phyloP scores from a whole-genome alignment of 2,113 vertebrate genomes.

The Barbus barbus region DNA sequence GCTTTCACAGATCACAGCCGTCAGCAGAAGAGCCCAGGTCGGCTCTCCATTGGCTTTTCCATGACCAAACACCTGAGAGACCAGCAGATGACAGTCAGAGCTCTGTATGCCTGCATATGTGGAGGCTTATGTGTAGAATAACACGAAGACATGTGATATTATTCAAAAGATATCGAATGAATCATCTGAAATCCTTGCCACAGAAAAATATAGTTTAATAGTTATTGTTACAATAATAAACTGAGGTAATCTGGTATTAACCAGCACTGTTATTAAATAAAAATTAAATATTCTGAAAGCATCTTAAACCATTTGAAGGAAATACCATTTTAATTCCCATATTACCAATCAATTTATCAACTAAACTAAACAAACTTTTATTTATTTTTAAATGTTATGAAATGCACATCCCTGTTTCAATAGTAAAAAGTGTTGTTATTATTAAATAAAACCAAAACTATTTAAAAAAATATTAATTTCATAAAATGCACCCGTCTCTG shows the following conservation, averaged over 20 bases:
- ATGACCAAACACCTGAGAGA: slow-evolving; percentile 87
- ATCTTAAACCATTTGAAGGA: not conserved
- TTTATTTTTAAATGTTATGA: too few species aligned
- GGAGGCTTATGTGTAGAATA: not conserved
- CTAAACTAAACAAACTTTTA: too few species aligned
- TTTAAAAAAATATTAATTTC: too few species aligned
- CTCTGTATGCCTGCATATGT: not conserved
- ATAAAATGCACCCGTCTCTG: too few species aligned
- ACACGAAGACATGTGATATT: not conserved
- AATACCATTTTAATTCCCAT: not conserved
- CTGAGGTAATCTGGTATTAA: not conserved
- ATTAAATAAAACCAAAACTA: too few species aligned
- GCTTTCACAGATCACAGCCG: slow-evolving; percentile 89
- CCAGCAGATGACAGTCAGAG: not conserved
- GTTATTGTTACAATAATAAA: not conserved
- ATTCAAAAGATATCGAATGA: not conserved
- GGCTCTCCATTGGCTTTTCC: slow-evolving; percentile 96
- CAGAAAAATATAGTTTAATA: not conserved
- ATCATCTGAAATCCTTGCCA: not conserved
- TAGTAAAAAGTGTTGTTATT: too few species aligned
- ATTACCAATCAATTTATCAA: not conserved
- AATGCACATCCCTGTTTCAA: too few species aligned
- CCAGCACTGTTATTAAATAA: not conserved
- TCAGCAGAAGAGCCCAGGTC: slow-evolving; percentile 93
- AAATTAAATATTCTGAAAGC: not conserved